Base-by-base conservation (phyloP, 2,113 vertebrate genomes). In the Pagrus major region DNA sequence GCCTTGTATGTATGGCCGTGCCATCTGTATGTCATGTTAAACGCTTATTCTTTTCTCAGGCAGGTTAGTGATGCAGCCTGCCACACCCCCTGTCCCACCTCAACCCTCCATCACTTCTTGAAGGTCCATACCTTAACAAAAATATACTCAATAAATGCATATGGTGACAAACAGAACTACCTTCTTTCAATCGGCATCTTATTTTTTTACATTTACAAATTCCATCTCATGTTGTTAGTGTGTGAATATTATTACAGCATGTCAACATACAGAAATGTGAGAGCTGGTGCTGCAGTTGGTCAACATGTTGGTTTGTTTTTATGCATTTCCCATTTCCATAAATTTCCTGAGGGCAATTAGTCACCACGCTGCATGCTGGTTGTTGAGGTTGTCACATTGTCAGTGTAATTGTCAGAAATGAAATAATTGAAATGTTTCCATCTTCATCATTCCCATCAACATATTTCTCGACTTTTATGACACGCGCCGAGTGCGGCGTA, bases 371-470 rank as follows among this genome's bases (percentile, higher is more conserved):
- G 82, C 61, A 78, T 63, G 75, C 83, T 37, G 67, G 54, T 87
- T 87, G 87, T 88, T 58, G 68, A 85, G 82, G 85, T 80, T 89
- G 89, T 92, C 89, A 88, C 66, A 63, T 83, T 54, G 71, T 89
- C 87, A 86, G 80, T 88, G 85, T 90, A 91, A 92, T 94, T 89
- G 87, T 91, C 89, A 91, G 89, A 90, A 90, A 93, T 90, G 80
- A 91, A 89, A 88, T 90, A 94, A 94, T 91, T 93, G 83, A 94
- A 91, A 90, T 73, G 64, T 92, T 90, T 93, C 90, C 89, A 85
- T 91, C 90, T 88, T 93, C 93, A 93, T 92, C 90, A 88, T 84
- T 79, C 60, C 85, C 89, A 83, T 91, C 89, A 92, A 88, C 90
- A 90, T 72, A 87, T 91, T 92, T 89, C 87, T 37, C 63, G 86